Evolutionary conservation across 2,888 invertebrate species (phyloP).

Genomic region (Hirtodrosophila trivittata): DNA sequence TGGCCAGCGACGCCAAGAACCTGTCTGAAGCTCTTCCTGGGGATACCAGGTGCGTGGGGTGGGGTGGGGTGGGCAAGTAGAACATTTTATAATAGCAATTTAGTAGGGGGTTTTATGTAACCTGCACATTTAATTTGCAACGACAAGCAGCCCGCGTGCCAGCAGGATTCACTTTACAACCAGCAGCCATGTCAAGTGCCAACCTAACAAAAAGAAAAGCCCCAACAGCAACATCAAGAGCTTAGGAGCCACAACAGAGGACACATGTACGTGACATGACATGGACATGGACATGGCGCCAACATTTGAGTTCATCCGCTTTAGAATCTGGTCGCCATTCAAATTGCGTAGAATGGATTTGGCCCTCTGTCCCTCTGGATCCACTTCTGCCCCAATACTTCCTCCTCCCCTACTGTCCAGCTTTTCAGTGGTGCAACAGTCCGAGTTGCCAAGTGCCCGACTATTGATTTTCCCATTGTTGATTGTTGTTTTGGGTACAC

Average conservation of each 20-base stretch:
- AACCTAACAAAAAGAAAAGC: slow-evolving; percentile 16
- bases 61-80: neutral
- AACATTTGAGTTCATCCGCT: slow-evolving; percentile 29
- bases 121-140: slow-evolving; percentile 55
- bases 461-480: slow-evolving; percentile 40
- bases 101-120: slow-evolving; percentile 13
- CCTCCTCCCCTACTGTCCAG: neutral
- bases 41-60: neutral
- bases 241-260: slow-evolving; percentile 18
- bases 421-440: slow-evolving; percentile 16
- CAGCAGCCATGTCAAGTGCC: slow-evolving; percentile 51
- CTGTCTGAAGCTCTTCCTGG: slow-evolving; percentile 6
- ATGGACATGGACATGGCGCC: slow-evolving; percentile 45
- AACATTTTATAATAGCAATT: slow-evolving; percentile 23
- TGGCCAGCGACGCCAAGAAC: slow-evolving; percentile 33
- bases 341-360: slow-evolving; percentile 32
- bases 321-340: slow-evolving; percentile 32
- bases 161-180: slow-evolving; percentile 40
- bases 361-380: neutral
- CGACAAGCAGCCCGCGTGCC: slow-evolving; percentile 34
- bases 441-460: slow-evolving; percentile 22
- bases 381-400: neutral
- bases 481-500: slow-evolving; percentile 10
- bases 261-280: slow-evolving; percentile 39
- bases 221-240: neutral